Base-by-base conservation (phyloP, 2,797 vertebrate species). In the Avahi laniger region DNA sequence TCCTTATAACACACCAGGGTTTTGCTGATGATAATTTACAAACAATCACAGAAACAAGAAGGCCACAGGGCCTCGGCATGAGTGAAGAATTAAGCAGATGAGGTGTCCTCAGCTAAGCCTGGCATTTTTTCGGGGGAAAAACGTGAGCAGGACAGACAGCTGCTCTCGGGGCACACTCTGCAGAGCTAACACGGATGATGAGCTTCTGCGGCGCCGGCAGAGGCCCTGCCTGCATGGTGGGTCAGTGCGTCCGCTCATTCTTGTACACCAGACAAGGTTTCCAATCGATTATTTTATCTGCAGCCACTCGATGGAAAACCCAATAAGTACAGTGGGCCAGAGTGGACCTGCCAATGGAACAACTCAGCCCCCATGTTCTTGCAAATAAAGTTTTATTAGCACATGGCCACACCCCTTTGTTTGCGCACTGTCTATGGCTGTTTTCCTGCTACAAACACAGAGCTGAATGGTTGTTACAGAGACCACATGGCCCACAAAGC, bases 351-450 rank as follows among this genome's bases (percentile, higher is more conserved):
- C 63, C 38, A 30, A 38, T 11, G 46, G 83, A 54, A 35, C 43
- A 30, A 17, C 1, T 7, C 0, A 0, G 84, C 18, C n/a, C 26
- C 46, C 26, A 13, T 69, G 50, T 48, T 87, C 82, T 82, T 86
- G 4, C 52, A 72, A 65, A 75, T 75, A 81, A 96, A 75, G 69
- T 65, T 86, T 90, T 75, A 93, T 59, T 35, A n/a, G 73, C 57
- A 57, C 6, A 24, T 1, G n/a, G 93, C 26, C 73, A 14, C 0
- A 7, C 24, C 26, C 61, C 15, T 33, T 69, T 30, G 30, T 24
- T 61, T 28, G 33, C 9, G 46, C 24, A 9, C 2, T 5, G 1
- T 61, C 43, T 11, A 26, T 4, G 61, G 26, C 43, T 30, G 30
- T 9, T 65, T 41, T 82, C 35, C 57, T 63, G 30, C 67, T 75